Evolutionary conservation across 2,113 vertebrate genomes (phyloP).

Genomic region (Irena cyanogastra): DNA sequence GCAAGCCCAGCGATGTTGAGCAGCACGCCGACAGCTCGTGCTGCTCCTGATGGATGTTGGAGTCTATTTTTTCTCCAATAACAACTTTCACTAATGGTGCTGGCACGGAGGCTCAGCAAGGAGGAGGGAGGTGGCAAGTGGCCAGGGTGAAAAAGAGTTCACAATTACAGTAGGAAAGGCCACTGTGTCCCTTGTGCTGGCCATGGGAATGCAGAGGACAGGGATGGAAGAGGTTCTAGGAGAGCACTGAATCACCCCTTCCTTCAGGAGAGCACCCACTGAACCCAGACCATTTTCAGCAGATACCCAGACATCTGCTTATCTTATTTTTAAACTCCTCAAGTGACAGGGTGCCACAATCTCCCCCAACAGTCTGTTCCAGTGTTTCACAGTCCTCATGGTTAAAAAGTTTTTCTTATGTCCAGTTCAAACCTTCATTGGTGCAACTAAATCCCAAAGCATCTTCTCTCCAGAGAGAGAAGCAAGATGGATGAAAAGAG

Average conservation of each 20-base stretch:
- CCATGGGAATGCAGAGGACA: neutral
- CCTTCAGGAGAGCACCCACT: neutral
- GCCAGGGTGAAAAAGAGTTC: slow-evolving; percentile 8
- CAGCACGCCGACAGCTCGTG: neutral
- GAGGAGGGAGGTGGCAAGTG: slow-evolving; percentile 14
- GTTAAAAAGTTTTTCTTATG: neutral
- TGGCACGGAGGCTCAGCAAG: neutral
- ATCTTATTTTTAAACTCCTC: neutral
- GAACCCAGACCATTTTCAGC: neutral
- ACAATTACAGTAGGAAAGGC: neutral
- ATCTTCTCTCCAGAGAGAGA: neutral
- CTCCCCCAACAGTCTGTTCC: neutral
- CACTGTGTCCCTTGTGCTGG: neutral
- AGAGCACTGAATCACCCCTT: neutral
- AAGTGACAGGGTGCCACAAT: neutral
- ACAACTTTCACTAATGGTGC: slow-evolving; percentile 16
- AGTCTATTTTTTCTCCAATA: neutral
- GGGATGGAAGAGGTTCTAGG: neutral
- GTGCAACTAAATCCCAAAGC: neutral
- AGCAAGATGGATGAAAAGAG: neutral
- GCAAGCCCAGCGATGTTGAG: neutral
- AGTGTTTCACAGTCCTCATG: neutral
- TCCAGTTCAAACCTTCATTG: neutral
- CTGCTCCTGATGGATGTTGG: neutral
- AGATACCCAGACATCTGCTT: neutral